Percentiles rank a stretch among this genome's conserved stretches.
phyloP scores from a whole-genome alignment of 2,797 vertebrate species.

The Pangasius macronema region DNA sequence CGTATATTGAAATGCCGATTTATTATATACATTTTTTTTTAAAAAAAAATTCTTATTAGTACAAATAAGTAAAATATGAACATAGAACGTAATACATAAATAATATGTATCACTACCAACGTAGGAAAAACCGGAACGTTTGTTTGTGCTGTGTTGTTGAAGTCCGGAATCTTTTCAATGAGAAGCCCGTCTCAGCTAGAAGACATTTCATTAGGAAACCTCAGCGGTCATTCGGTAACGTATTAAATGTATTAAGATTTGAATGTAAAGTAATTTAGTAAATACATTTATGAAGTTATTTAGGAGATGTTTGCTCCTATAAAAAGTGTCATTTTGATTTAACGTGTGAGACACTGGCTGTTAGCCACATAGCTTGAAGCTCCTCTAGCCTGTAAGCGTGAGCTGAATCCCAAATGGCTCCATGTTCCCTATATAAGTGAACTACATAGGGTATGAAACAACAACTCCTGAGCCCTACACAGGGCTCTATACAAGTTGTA shows the following conservation, averaged over 20 bases:
- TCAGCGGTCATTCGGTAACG: conserved; percentile 22
- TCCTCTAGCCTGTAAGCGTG: neutral
- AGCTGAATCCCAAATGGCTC: neutral
- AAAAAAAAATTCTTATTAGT: too few relatives aligned
- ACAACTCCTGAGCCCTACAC: neutral
- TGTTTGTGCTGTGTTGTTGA: neutral
- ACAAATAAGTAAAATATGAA: neutral
- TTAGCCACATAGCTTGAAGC: conserved; percentile 9
- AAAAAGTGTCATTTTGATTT: neutral
- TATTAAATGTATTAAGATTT: neutral
- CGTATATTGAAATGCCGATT: too few relatives aligned
- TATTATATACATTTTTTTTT: too few relatives aligned
- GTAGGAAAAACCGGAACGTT: neutral
- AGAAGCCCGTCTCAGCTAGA: neutral
- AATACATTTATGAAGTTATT: neutral
- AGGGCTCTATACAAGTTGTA: neutral
- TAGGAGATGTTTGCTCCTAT: neutral
- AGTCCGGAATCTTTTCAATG: conserved; percentile 13
- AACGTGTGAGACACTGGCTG: neutral
- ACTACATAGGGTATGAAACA: neutral
- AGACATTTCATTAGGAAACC: conserved; percentile 22
- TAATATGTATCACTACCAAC: neutral
- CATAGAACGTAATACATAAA: too few relatives aligned
- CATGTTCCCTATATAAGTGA: neutral
- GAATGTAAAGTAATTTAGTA: neutral